These are phyloP conservation scores for Rostratula benghalensis DNA, from an alignment of 2,113 vertebrate species.

Conservation along the genomic window DNA sequence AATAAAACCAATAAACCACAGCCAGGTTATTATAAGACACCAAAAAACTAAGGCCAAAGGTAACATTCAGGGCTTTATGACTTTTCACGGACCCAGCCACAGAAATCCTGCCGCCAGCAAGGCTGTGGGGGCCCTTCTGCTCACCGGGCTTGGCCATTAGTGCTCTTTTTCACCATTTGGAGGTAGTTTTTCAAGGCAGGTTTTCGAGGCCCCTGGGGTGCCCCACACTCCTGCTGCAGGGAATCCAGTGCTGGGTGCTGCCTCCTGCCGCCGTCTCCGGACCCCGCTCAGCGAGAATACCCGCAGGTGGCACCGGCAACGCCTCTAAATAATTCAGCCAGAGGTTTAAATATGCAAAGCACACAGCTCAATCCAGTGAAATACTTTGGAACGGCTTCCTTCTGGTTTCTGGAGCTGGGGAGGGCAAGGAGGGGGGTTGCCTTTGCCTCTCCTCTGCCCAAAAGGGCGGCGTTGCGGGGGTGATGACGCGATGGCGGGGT, in stretches of 20 bases:
- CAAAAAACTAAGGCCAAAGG: not conserved
- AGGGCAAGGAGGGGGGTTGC: not conserved
- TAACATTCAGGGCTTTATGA: not conserved
- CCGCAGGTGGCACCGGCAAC: not conserved
- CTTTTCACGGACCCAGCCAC: not conserved
- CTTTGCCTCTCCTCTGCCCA: not conserved
- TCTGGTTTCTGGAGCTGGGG: not conserved
- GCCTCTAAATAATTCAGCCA: not conserved
- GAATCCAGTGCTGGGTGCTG: not conserved
- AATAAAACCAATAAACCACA: not conserved
- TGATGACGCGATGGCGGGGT: not conserved
- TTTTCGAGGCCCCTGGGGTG: not conserved
- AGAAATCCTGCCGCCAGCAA: not conserved
- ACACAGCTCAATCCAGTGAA: rapidly evolving
- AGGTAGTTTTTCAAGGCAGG: not conserved
- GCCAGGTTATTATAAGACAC: not conserved
- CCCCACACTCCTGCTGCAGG: rapidly evolving
- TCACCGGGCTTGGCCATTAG: not conserved
- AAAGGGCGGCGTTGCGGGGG: not conserved
- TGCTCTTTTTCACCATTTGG: not conserved
- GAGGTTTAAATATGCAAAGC: not conserved
- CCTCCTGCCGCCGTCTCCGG: not conserved
- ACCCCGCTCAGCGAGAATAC: not conserved
- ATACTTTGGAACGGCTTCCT: not conserved
- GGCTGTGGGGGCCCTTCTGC: not conserved